Conservation (phyloP, 2,113 vertebrate genomes). For the human region GRCh38 chr15:37528501-37529000, state of each 20-base stretch:
- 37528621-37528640: neutral
- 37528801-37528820: neutral
- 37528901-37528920: neutral
- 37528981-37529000: neutral
- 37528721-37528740: neutral
- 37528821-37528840: neutral
- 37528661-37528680: neutral
- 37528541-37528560: neutral
- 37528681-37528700: neutral
- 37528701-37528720: neutral
- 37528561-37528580: neutral
- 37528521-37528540: neutral
- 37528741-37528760: neutral
- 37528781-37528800: neutral
- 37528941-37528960: neutral
- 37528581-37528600: neutral
- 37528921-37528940: too few species aligned
- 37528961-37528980: neutral
- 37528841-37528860: neutral
- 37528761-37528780: neutral
- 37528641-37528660: neutral
- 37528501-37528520: neutral
- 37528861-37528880: neutral
- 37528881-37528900: neutral
- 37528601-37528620: neutral